Base-by-base conservation (phyloP, 2,113 vertebrate species). In the Otis tarda region DNA sequence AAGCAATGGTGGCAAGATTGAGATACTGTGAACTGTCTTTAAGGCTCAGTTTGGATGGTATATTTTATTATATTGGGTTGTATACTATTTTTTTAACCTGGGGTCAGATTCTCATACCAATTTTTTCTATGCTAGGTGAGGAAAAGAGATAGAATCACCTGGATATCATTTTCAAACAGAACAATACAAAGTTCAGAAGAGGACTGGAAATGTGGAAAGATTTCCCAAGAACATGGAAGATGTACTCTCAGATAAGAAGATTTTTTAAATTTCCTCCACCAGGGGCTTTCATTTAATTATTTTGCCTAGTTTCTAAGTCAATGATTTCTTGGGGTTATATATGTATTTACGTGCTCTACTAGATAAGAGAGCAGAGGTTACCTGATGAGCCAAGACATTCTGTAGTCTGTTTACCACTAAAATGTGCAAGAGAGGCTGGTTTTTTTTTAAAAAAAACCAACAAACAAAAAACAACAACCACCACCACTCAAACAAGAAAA, bases 301-400 rank as follows among this genome's bases (percentile, higher is more conserved):
- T 31, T 41, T 52, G 22, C 41, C 67, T 35, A 45, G 37, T 63
- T 91, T 61, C 71, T 14, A 56, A 77, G 16, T 39, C 15, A 37
- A 1, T 49, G 23, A 45, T 52, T 71, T 71, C 53, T 22, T 14
- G 20, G 31, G 37, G 31, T 67, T 77, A 60, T 14, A 73, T 6
- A 18, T 4, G 17, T 45, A 64, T 20, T 60, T 30, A 60, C 0
- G 1, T 14, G 39, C 39, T 67, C 41, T 1, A 2, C 47, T 39
- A 43, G 31, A 14, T 49, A 70, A 61, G 8, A 64, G 53, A 1
- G 1, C 37, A 43, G 57, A 55, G 50, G 41, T 61, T 82, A 60
- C 24, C 39, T 5, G 35, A 56, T n/a, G 18, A 61, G 35, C 39
- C 57, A 37, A 85, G 24, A 61, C 21, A 35, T 18, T 43, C 30